These are phyloP conservation scores for Solenopsis invicta DNA, from an alignment of 1,140 invertebrate genomes.

Conservation along the genomic window DNA sequence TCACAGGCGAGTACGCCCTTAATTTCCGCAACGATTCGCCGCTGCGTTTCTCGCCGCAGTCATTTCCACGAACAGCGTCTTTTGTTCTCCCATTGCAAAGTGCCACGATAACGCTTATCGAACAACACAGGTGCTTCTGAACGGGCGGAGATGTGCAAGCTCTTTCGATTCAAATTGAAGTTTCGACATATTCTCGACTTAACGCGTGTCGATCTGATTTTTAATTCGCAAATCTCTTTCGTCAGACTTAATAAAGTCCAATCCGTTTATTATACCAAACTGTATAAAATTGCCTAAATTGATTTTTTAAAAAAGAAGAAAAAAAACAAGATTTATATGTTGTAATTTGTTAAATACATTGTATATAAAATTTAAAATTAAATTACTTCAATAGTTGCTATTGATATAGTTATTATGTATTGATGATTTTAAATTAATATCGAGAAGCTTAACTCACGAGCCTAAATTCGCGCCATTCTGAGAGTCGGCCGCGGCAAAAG, in stretches of 20 bases:
- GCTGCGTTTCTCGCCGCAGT: slow-evolving; percentile 36
- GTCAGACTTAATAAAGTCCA: background rate
- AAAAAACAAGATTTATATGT: background rate
- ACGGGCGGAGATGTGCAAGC: slow-evolving; percentile 7
- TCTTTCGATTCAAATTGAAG: slow-evolving; percentile 3
- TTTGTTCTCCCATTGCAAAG: slow-evolving; percentile 52
- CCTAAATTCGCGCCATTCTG: background rate
- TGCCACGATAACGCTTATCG: slow-evolving; percentile 45
- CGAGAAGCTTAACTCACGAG: background rate
- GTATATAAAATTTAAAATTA: background rate
- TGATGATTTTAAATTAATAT: background rate
- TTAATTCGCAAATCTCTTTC: slow-evolving; percentile 5
- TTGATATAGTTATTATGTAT: background rate
- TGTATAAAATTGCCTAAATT: background rate
- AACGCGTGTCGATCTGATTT: slow-evolving; percentile 22
- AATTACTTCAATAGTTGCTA: background rate
- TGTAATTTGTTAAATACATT: background rate
- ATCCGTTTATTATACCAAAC: background rate
- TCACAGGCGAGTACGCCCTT: slow-evolving; percentile 27
- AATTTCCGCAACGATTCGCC: slow-evolving; percentile 51
- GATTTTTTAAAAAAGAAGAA: slow-evolving; percentile 17
- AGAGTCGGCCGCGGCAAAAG: background rate
- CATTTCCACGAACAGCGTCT: slow-evolving; percentile 33
- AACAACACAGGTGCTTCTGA: slow-evolving; percentile 44
- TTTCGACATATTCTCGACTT: background rate